Percentiles rank a stretch among this genome's conserved stretches.
These are phyloP conservation scores for Micoletzkya japonica DNA, from an alignment of 2,888 invertebrate species.

Conservation along the genomic window DNA sequence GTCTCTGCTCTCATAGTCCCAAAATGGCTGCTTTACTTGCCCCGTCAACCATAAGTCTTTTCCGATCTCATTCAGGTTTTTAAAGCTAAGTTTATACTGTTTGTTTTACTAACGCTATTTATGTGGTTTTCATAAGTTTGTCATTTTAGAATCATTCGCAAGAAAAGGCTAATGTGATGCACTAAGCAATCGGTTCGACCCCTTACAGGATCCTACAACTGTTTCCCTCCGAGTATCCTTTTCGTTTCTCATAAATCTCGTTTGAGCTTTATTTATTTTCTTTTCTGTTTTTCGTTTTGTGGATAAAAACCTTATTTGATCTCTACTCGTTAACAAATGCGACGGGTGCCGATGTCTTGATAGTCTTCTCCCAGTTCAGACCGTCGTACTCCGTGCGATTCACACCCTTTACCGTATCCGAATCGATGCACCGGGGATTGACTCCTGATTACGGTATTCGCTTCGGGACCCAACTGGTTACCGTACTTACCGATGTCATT, in stretches of 20 bases:
- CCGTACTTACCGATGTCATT: slow-evolving; percentile 66
- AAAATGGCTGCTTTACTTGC: no score
- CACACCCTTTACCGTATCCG: slow-evolving; percentile 41
- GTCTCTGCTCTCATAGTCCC: no score
- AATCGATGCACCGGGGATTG: slow-evolving; percentile 53
- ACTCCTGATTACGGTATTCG: slow-evolving; percentile 36
- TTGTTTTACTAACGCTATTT: no score
- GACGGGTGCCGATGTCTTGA: slow-evolving; percentile 37
- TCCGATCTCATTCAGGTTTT: no score
- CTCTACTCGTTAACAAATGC: slow-evolving; percentile 31
- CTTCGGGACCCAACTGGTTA: not conserved
- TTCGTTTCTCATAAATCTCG: not conserved
- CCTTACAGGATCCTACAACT: not conserved
- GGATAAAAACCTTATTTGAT: not conserved
- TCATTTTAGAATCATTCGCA: not conserved
- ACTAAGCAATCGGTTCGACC: not conserved
- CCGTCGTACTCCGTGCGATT: slow-evolving; percentile 41
- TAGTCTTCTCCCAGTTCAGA: slow-evolving; percentile 44
- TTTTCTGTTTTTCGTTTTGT: not conserved
- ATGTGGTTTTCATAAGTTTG: not conserved
- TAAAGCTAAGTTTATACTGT: no score
- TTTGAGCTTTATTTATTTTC: not conserved
- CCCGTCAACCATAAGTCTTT: no score
- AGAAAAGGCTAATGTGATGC: not conserved
- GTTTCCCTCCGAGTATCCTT: not conserved